phyloP scores from a whole-genome alignment of 1,140 invertebrate genomes.

The Dinoponera quadriceps region DNA sequence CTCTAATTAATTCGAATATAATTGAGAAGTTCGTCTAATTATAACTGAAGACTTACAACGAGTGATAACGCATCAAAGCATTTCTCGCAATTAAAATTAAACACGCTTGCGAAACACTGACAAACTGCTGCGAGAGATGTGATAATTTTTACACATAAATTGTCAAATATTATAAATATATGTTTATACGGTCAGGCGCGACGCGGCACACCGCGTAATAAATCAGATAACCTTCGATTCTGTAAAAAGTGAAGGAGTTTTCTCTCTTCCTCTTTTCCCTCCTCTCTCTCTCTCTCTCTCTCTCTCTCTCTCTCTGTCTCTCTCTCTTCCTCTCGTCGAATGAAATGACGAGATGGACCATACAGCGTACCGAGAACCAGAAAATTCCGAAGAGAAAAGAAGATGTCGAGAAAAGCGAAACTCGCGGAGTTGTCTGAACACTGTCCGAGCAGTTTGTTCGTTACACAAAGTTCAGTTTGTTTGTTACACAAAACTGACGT shows the following conservation, averaged over 20 bases:
- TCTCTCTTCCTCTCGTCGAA: slow-evolving; percentile 12
- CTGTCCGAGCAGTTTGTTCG: slow-evolving; percentile 39
- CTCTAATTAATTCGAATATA: neutral
- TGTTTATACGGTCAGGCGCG: neutral
- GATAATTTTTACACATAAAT: too few species aligned
- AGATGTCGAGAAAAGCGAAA: slow-evolving; percentile 29
- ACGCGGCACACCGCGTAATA: too few species aligned
- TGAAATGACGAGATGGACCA: slow-evolving; percentile 7
- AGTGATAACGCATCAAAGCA: neutral
- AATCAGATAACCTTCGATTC: too few species aligned
- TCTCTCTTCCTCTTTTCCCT: too few species aligned
- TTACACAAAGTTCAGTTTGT: slow-evolving; percentile 52
- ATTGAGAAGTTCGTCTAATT: neutral
- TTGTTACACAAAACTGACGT: slow-evolving; percentile 51
- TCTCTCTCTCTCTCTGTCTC: too few species aligned
- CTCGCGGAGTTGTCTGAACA: slow-evolving; percentile 25
- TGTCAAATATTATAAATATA: neutral
- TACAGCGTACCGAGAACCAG: neutral
- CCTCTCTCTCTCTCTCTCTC: too few species aligned
- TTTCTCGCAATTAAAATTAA: neutral
- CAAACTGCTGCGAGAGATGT: too few species aligned
- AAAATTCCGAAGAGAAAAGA: slow-evolving; percentile 40
- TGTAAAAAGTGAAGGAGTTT: too few species aligned
- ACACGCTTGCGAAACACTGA: neutral
- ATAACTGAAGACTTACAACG: neutral